Evolutionary conservation across 2,888 invertebrate species (phyloP), one percentile per base, ranked within the genome.

Genomic region (Eilema depressum): DNA sequence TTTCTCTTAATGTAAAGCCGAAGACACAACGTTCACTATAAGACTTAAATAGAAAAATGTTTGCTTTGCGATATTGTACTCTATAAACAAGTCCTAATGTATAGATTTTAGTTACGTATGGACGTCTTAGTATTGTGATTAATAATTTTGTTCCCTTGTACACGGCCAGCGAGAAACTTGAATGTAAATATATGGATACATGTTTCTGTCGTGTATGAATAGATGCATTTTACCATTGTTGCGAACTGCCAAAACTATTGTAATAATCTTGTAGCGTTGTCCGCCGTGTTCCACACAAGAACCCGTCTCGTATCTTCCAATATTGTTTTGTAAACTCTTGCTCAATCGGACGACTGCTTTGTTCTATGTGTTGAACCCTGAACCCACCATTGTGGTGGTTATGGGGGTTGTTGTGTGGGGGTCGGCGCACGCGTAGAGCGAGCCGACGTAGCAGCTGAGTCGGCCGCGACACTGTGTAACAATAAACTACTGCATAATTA

Each of bases 221-320:
- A 92, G 92, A 91, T 93, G 94, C 94, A 94, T 94, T 94, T 94
- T 93, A 94, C 94, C 93, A 93, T 93, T 92, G 90, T 93, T 93
- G 94, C 94, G 90, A 92, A 93, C 94, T 94, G 95, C 95, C 95
- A 95, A 95, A 95, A 93, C 88, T 92, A 93, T 91, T 93, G 89
- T 93, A 91, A 92, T 92, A 87, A 91, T 91, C 91, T 92, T 93
- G 88, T 94, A 92, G 93, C 91, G 88, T 83, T 77, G 79, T 37
- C 33, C 82, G 83, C 80, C 76, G 75, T 75, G 75, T 83, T 83
- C 84, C 87, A 85, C 84, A 83, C 75, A 64, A 68, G 74, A 71
- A 76, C 77, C 66, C 28, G 41, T 68, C 47, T 57, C 23, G 73
- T 60, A 66, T 68, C 68, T 70, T 67, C 63, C 65, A 73, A 69